Conservation (phyloP, 2,888 invertebrate species). For the Galerucella pusilla region DNA sequence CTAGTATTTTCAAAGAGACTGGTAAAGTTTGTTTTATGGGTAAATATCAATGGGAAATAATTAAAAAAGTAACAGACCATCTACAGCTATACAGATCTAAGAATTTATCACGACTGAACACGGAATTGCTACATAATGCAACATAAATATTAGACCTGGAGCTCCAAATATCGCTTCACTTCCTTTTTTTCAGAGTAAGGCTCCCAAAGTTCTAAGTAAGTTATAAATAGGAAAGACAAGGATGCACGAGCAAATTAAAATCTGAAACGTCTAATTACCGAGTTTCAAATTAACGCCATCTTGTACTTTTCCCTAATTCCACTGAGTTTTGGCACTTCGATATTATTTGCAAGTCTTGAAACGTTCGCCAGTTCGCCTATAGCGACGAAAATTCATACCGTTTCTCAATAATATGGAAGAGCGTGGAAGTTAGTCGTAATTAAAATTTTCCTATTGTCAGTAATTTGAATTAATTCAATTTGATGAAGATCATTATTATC, state of each 20-base stretch:
- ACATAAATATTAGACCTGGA: not conserved
- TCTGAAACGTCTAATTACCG: conserved; percentile 61
- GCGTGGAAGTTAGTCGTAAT: not conserved
- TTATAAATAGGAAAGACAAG: conserved; percentile 55
- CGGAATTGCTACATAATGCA: too few relatives aligned
- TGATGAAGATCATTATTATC: too few relatives aligned
- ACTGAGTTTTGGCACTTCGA: conserved; percentile 44
- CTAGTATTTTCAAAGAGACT: too few relatives aligned
- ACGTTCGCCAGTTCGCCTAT: conserved; percentile 38
- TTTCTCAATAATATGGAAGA: too few relatives aligned
- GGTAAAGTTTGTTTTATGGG: too few relatives aligned
- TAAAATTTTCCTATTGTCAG: not conserved
- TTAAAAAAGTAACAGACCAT: too few relatives aligned
- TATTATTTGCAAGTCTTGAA: conserved; percentile 41
- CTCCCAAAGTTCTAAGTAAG: conserved; percentile 48
- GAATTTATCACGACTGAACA: too few relatives aligned
- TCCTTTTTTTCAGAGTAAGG: conserved; percentile 21
- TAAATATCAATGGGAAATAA: too few relatives aligned
- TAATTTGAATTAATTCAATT: conserved; percentile 9
- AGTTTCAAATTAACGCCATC: conserved; percentile 59
- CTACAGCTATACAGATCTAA: too few relatives aligned
- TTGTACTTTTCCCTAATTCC: conserved; percentile 57
- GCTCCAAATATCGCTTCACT: not conserved
- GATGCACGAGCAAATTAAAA: conserved; percentile 59
- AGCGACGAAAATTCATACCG: conserved; percentile 35